Evolutionary conservation across 1,140 invertebrate species (phyloP), one percentile per base, ranked within the genome.

Genomic region (Probaryconus sp.): DNA sequence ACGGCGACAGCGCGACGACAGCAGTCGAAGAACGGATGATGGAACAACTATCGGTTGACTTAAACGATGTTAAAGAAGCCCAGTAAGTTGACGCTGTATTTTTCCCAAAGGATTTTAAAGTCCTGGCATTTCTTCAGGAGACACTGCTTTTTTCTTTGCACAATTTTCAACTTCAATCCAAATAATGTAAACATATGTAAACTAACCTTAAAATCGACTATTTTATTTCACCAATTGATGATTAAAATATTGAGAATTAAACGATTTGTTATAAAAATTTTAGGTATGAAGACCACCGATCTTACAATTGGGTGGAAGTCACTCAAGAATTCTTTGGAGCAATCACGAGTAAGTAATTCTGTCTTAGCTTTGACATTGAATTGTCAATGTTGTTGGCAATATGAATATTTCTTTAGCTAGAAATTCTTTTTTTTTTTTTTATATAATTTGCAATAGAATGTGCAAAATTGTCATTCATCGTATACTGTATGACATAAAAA

Each of bases 301-400:
- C 84, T 24, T 92, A 92, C 77, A 93, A 93, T 80, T 95, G 94
- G 93, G 88, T 92, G 38, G 93, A 95, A 76, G 92, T 95, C 30
- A 95, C 94, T 9, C 79, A 89, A 48, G 92, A 94, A 67, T 96
- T 95, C 84, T 91, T 93, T 80, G 89, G 90, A 76, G 89, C 92
- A 40, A 92, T 94, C 33, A 91, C 91, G 91, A 92, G 94, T 94
- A 89, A 85, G 78, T n/a, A n/a, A n/a, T n/a, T n/a, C n/a, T n/a
- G n/a, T n/a, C n/a, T n/a, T n/a, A n/a, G n/a, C n/a, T n/a, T n/a
- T n/a, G n/a, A n/a, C n/a, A n/a, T n/a, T n/a, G n/a, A n/a, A n/a
- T n/a, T n/a, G n/a, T n/a, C n/a, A n/a, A n/a, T n/a, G n/a, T n/a
- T n/a, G n/a, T n/a, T n/a, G n/a, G n/a, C n/a, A n/a, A n/a, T n/a